Percentiles rank a stretch among this genome's conserved stretches.
Conservation (phyloP, 2,113 vertebrate genomes). For the Saguinus midas region DNA sequence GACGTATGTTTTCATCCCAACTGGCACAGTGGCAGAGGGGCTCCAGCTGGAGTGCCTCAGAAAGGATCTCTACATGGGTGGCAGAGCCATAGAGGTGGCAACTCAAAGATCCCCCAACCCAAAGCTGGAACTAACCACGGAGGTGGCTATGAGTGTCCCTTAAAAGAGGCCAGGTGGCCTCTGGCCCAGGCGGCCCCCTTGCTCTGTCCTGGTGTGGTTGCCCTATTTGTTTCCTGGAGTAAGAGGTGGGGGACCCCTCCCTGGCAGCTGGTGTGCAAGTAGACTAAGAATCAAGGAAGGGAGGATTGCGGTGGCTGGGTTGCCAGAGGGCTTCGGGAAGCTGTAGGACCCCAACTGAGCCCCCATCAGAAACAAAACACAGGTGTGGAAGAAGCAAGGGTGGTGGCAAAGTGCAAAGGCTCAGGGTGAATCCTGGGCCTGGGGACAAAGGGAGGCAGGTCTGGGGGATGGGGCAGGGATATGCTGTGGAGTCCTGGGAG, state of each 20-base stretch:
- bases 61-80: background rate
- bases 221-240: background rate
- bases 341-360: background rate
- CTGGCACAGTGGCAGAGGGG: background rate
- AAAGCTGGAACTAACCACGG: background rate
- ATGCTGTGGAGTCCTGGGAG: background rate
- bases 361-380: background rate
- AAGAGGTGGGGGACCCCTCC: no score
- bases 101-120: background rate
- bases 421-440: background rate
- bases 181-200: fast-evolving
- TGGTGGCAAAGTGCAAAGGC: background rate
- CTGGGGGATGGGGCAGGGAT: no score
- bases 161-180: background rate
- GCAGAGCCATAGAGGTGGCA: background rate
- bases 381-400: background rate
- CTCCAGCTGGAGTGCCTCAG: background rate
- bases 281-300: background rate
- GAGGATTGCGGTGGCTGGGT: background rate
- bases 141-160: background rate
- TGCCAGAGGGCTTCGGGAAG: background rate
- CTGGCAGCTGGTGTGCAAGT: background rate
- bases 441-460: background rate
- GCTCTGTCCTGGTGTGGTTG: background rate
- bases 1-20: background rate